These are phyloP conservation scores for Cetoscarus ocellatus DNA, from an alignment of 2,797 vertebrate genomes.

Conservation along the genomic window DNA sequence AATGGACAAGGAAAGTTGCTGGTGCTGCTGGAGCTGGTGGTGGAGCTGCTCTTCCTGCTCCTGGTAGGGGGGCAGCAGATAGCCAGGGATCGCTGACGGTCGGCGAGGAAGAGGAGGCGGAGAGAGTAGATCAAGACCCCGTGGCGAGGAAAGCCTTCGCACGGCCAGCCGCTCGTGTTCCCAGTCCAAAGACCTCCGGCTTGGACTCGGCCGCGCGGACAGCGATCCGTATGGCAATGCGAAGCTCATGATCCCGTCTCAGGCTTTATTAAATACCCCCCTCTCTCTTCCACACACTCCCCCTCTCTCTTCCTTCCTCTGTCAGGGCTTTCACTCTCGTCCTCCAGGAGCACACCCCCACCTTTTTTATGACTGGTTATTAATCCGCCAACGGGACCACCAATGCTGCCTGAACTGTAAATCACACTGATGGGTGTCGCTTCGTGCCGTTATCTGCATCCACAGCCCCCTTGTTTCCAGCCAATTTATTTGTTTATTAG, in stretches of 20 bases:
- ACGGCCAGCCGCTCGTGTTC: conserved; percentile 76
- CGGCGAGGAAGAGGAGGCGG: conserved; percentile 75
- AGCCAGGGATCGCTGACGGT: conserved; percentile 80
- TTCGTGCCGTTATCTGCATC: conserved; percentile 78
- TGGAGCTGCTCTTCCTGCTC: conserved; percentile 71
- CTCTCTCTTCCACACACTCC: conserved; percentile 60
- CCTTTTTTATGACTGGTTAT: conserved; percentile 80
- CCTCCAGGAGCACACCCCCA: conserved; percentile 56
- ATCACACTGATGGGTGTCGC: conserved; percentile 70
- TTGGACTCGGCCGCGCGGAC: conserved; percentile 79
- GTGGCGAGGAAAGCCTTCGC: conserved; percentile 79
- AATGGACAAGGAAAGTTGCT: conserved; percentile 77
- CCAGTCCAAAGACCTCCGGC: conserved; percentile 73
- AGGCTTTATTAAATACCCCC: conserved; percentile 72
- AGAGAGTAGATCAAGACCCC: conserved; percentile 66
- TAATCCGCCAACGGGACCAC: conserved; percentile 70
- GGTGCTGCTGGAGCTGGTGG: conserved; percentile 67
- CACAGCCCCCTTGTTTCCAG: conserved; percentile 68
- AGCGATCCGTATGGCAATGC: conserved; percentile 80
- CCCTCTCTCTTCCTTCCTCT: conserved; percentile 55
- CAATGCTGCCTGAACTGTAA: conserved; percentile 72
- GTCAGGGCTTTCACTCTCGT: conserved; percentile 47
- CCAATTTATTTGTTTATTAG: conserved; percentile 75
- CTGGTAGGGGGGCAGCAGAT: conserved; percentile 76
- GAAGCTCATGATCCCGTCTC: conserved; percentile 78